Percentiles rank a stretch among this genome's conserved stretches.
Conservation (phyloP, 2,113 vertebrate genomes). For the Proteles cristata region DNA sequence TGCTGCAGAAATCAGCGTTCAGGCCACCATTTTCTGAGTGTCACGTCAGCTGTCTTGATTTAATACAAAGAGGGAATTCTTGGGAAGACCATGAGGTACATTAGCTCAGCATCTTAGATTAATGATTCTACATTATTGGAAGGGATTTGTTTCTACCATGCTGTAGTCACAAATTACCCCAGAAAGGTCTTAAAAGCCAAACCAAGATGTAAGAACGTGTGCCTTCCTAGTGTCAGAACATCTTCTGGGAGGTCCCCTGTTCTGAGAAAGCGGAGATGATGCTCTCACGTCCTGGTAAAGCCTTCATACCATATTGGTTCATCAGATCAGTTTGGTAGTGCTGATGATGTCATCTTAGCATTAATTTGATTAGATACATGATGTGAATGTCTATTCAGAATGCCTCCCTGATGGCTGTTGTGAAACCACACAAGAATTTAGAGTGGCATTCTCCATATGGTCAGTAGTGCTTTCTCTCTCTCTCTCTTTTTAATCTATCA, state of each 20-base stretch:
- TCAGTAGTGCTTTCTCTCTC: background rate
- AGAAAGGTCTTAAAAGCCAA: background rate
- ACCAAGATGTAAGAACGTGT: background rate
- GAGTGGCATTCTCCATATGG: background rate
- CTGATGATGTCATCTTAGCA: background rate
- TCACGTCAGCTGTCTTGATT: background rate
- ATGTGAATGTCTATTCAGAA: background rate
- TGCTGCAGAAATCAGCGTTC: background rate
- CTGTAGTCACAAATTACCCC: background rate
- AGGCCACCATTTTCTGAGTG: background rate
- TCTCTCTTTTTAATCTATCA: background rate
- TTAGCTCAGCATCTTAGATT: slow-evolving; percentile 20
- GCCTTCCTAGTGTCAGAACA: background rate
- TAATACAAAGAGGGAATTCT: background rate
- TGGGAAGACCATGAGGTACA: background rate
- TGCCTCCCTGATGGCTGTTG: background rate
- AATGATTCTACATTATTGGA: background rate
- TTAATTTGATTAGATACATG: background rate
- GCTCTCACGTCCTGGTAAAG: background rate
- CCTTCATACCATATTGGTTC: background rate
- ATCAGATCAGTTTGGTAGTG: background rate
- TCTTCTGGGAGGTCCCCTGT: background rate
- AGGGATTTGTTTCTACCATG: background rate
- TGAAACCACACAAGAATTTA: background rate
- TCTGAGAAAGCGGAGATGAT: background rate